Percentiles rank a stretch among this genome's conserved stretches.
Evolutionary conservation across 2,113 vertebrate species (phyloP).

Genomic region (Antechinus flavipes): DNA sequence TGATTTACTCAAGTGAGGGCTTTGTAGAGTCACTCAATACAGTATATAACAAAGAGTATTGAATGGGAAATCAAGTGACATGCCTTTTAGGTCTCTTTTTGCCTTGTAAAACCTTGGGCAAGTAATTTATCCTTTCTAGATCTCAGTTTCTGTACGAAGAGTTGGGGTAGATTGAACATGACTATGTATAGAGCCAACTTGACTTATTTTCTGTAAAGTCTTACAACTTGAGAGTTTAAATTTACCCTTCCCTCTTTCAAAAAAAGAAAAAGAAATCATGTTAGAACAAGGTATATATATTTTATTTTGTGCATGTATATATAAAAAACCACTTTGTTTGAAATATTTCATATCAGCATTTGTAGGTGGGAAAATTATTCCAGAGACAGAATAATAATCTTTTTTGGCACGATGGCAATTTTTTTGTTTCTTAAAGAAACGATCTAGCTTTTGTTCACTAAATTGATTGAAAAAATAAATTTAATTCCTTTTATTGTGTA

Average conservation of each 20-base stretch:
- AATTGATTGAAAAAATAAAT: conserved; percentile 34
- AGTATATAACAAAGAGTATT: neutral
- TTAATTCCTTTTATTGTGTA: neutral
- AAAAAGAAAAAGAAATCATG: neutral
- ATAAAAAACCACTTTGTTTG: neutral
- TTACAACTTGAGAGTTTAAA: conserved; percentile 37
- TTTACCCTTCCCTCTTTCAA: neutral
- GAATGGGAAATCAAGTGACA: neutral
- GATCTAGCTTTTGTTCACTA: conserved; percentile 29
- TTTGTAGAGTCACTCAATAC: neutral
- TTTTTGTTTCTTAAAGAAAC: conserved; percentile 23
- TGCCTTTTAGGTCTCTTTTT: neutral
- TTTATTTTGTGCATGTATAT: neutral
- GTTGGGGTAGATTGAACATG: neutral
- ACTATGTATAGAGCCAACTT: conserved; percentile 19
- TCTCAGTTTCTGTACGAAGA: neutral
- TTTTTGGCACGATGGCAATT: conserved; percentile 22
- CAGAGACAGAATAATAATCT: neutral
- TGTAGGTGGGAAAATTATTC: neutral
- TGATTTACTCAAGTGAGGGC: neutral
- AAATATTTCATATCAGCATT: conserved; percentile 31
- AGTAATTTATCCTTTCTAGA: neutral
- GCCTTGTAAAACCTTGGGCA: neutral
- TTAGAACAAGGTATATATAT: neutral
- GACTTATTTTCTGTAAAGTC: conserved; percentile 23